These are phyloP conservation scores for Coremacera marginata DNA, from an alignment of 2,888 invertebrate species.

Conservation along the genomic window DNA sequence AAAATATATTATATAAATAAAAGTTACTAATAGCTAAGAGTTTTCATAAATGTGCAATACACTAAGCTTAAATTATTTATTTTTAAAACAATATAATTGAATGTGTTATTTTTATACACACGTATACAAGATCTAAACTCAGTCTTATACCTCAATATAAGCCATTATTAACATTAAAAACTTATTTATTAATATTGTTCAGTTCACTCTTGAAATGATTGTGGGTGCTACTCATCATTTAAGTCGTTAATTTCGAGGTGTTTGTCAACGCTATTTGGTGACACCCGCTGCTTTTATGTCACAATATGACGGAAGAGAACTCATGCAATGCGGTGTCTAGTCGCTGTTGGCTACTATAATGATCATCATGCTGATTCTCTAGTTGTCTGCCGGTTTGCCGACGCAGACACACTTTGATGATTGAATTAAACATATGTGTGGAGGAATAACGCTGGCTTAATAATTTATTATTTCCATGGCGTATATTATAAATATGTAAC, in stretches of 20 bases:
- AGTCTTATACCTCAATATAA: too few relatives aligned
- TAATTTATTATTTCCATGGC: not conserved
- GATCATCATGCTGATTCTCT: not conserved
- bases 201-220: not conserved
- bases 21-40: too few relatives aligned
- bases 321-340: not conserved
- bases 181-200: too few relatives aligned
- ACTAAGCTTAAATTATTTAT: too few relatives aligned
- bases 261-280: not conserved
- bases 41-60: too few relatives aligned
- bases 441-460: not conserved
- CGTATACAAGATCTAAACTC: too few relatives aligned
- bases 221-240: not conserved
- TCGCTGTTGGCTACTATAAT: not conserved
- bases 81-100: too few relatives aligned
- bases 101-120: too few relatives aligned
- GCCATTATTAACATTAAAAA: too few relatives aligned
- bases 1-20: too few relatives aligned
- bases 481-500: not conserved
- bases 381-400: not conserved
- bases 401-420: not conserved
- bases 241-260: not conserved
- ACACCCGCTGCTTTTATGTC: slow-evolving; percentile 21
- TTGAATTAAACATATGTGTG: not conserved
- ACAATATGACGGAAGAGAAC: slow-evolving; percentile 34